Conservation (phyloP, 2,888 invertebrate species). For the Strigamia transsilvanica region DNA sequence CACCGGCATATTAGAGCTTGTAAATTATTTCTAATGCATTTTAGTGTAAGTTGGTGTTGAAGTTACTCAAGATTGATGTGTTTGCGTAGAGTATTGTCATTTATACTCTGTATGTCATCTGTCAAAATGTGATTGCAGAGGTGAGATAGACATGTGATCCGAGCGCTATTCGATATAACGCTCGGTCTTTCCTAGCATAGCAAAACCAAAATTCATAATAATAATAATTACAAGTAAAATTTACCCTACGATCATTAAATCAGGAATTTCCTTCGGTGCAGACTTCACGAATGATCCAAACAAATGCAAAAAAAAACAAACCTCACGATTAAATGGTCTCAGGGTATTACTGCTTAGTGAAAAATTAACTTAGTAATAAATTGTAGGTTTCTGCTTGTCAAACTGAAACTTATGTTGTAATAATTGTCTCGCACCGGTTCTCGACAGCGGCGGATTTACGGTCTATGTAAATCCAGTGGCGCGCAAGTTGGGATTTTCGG, state of each 20-base stretch:
- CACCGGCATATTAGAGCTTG: constrained; percentile 64
- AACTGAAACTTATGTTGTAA: constrained; percentile 2
- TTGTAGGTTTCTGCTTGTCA: constrained; percentile 12
- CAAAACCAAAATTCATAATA: background rate
- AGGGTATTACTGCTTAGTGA: background rate
- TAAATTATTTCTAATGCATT: constrained; percentile 19
- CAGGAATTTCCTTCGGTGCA: too few species aligned
- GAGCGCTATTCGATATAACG: background rate
- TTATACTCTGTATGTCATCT: constrained; percentile 47
- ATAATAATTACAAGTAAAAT: background rate
- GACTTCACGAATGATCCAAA: too few species aligned
- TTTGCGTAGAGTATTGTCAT: constrained; percentile 49
- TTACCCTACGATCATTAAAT: too few species aligned
- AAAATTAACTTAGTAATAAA: background rate
- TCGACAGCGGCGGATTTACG: too few species aligned
- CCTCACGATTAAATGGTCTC: too few species aligned
- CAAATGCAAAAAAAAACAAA: background rate
- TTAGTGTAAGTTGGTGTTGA: constrained; percentile 49
- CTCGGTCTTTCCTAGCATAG: background rate
- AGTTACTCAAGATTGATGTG: constrained; percentile 49
- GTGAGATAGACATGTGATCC: constrained; percentile 23
- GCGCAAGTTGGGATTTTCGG: too few species aligned
- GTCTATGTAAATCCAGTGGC: too few species aligned
- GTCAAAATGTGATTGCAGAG: constrained; percentile 28
- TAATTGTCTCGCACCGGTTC: background rate